Evolutionary conservation across 2,113 vertebrate species (phyloP), one percentile per base, ranked within the genome.

Genomic region (Hippocampus barbouri): DNA sequence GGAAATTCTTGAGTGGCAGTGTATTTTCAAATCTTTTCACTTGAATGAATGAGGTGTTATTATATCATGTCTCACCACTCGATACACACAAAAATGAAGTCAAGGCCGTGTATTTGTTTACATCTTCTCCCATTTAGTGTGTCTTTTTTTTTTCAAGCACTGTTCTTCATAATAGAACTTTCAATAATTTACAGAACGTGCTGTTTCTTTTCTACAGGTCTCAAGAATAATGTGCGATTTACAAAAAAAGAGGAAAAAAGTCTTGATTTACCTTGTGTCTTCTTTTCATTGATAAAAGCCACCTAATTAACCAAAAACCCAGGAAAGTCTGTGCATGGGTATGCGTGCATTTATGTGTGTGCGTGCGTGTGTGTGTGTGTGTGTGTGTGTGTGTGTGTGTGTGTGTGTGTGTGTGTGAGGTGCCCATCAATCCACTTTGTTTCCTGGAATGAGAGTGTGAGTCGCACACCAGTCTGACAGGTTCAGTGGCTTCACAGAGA

Each of bases 261-360:
- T 45, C 4, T 66, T 66, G 6, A 65, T 65, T 65, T 65, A 43
- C 63, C 63, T 65, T 64, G 21, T 38, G 59, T 61, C 18, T 40
- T 23, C 40, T 45, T 25, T 5, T 65, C 21, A 65, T 43, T 34
- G n/a, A 43, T 1, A 15, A 45, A 65, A 7, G 1, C 9, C 9
- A 43, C 63, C 43, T 65, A 25, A 45, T 65, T 63, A 6, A 41
- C 34, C 3, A 10, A 40, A 23, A 7, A 34, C 20, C 10, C 3
- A 40, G 21, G 61, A 64, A 64, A 41, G 34, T 0, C 34, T 38
- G 34, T 38, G 34, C 6, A 5, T 38, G 34, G 1, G 34, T 38
- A 7, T 38, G 5, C 5, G 34, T 6, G 5, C 30, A 34, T 34
- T 34, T 30, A 2, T 27, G 1, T 30, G 30, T 34, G 30, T 34